Conservation (phyloP, 2,888 invertebrate genomes). For the Parochlus steinenii region DNA sequence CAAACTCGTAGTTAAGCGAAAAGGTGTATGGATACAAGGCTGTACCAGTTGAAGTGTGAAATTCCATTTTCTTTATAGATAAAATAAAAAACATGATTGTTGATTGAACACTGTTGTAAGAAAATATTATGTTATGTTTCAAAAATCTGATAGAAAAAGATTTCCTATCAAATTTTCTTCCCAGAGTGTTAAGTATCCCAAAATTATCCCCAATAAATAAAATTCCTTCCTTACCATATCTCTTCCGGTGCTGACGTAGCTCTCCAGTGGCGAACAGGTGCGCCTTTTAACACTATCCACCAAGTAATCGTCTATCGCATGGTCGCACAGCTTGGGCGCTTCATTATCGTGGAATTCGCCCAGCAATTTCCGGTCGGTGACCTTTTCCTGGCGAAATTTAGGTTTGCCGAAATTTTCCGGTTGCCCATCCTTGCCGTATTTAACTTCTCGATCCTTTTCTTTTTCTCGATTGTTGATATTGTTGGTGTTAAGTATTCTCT, state of each 20-base stretch:
- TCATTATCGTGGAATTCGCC: constrained; percentile 59
- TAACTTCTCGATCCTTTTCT: constrained; percentile 4
- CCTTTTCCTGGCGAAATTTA: constrained; percentile 3
- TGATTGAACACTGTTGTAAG: too few species aligned
- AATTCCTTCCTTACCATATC: constrained; percentile 27
- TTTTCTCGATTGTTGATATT: constrained; percentile 9
- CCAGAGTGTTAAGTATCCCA: not conserved
- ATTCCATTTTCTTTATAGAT: constrained; percentile 35
- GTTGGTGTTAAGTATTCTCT: constrained; percentile 12
- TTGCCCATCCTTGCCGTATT: constrained; percentile 3
- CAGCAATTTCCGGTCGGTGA: constrained; percentile 32
- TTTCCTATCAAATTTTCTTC: too few species aligned
- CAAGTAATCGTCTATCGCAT: constrained; percentile 53
- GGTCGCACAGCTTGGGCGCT: constrained; percentile 67
- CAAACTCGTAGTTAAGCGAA: constrained; percentile 62
- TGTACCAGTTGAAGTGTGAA: constrained; percentile 51
- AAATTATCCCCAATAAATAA: too few species aligned
- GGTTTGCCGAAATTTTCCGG: constrained; percentile 7
- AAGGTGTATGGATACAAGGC: constrained; percentile 63
- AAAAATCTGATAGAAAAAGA: too few species aligned
- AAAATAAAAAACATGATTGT: too few species aligned
- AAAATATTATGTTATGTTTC: not conserved
- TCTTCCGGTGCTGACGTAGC: constrained; percentile 46
- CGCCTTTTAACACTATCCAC: constrained; percentile 42
- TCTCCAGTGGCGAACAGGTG: constrained; percentile 63